Base-by-base conservation (phyloP, 2,113 vertebrate genomes). In the Notiomystis cincta region DNA sequence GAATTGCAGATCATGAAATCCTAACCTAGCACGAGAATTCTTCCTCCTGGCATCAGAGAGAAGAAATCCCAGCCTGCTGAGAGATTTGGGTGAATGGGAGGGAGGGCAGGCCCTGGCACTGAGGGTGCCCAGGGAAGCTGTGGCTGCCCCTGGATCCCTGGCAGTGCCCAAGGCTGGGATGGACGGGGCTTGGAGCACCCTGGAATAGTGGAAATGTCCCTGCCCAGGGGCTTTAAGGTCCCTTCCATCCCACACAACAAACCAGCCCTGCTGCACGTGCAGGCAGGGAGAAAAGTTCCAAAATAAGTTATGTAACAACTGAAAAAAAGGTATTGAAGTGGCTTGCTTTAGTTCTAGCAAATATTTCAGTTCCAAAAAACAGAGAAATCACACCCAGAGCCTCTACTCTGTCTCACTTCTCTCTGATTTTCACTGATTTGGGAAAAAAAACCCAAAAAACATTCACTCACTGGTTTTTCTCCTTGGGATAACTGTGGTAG, bases 211-310 rank as follows among this genome's bases (percentile, higher is more conserved):
- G 21, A 0, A 57, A 1, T 4, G 51, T 31, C 60, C 70, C 71
- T 56, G 50, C n/a, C n/a, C 9, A 4, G 9, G 53, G n/a, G 25
- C 2, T 69, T 38, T 8, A 5, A 28, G 33, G 45, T 53, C 42
- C 66, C 9, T 58, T 58, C 44, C 53, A 13, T 22, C 21, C 73
- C 57, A 7, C 38, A 2, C 0, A 16, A 15, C 21, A 60, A 19
- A 56, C 2, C 38, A 19, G 1, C 8, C 8, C 61, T 31, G 38
- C 47, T 25, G 7, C 3, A 0, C 0, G 8, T 0, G 7, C 23
- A 5, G 30, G 30, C 30, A 67, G 42, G 40, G 35, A 30, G 5
- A 15, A 27, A 42, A 21, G 8, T 31, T 72, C 35, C 11, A 9
- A 42, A 48, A 6, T 3, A n/a, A 58, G 11, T 28, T 54, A 15